These are phyloP conservation scores for Actinostola sp. DNA, from an alignment of 92 coral and sea anemone species.

Conservation along the genomic window DNA sequence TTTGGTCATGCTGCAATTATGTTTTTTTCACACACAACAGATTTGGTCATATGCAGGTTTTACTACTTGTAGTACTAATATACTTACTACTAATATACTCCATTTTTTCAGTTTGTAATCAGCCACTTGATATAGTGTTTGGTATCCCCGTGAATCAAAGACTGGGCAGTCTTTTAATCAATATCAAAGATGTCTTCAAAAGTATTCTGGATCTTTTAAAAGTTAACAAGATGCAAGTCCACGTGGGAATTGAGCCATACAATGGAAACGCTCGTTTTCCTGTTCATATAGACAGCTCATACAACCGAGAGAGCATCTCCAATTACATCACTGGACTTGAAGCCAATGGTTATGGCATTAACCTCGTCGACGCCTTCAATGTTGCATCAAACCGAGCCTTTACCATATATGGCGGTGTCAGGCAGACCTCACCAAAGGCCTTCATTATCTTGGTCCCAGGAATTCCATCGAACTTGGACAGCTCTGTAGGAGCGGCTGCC, in stretches of 20 bases:
- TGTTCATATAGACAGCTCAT: slow-evolving; percentile 45
- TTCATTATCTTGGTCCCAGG: slow-evolving; percentile 73
- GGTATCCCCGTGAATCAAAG: slow-evolving; percentile 67
- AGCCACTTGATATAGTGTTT: slow-evolving; percentile 64
- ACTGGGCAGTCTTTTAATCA: slow-evolving; percentile 36
- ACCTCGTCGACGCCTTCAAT: slow-evolving; percentile 53
- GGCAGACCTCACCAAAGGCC: slow-evolving; percentile 75
- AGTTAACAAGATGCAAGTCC: slow-evolving; percentile 51
- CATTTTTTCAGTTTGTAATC: slow-evolving; percentile 48
- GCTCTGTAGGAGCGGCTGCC: slow-evolving; percentile 44
- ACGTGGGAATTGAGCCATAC: slow-evolving; percentile 64
- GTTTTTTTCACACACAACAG: too few species aligned
- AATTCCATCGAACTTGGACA: slow-evolving; percentile 23
- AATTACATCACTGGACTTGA: slow-evolving; percentile 21
- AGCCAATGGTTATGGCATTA: slow-evolving; percentile 44
- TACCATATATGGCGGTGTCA: slow-evolving; percentile 86
- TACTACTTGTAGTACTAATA: too few species aligned
- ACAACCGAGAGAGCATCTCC: slow-evolving; percentile 36
- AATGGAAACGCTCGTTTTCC: slow-evolving; percentile 42
- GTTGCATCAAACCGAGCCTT: slow-evolving; percentile 67
- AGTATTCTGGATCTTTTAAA: slow-evolving; percentile 40
- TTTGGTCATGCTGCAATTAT: too few species aligned
- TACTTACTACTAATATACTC: too few species aligned
- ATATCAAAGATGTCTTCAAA: slow-evolving; percentile 45
- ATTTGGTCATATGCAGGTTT: too few species aligned